A percentile compares a stretch with the other conserved stretches of the same genome.
phyloP scores from a whole-genome alignment of 2,888 invertebrate genomes.

The Pyrochroa serraticornis region DNA sequence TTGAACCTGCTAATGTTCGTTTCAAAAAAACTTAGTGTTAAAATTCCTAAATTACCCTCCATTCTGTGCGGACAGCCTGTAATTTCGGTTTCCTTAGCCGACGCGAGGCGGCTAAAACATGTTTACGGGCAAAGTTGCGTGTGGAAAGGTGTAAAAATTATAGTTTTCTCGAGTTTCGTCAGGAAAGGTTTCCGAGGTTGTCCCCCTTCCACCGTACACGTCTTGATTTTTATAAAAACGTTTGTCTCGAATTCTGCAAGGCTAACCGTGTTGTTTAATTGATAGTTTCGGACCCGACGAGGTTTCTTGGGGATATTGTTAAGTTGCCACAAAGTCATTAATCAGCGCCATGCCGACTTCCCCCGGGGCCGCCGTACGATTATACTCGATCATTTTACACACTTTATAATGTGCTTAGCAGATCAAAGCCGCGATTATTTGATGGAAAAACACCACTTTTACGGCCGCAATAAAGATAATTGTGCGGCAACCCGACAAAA shows the following conservation, averaged over 20 bases:
- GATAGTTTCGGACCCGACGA: conserved; percentile 42
- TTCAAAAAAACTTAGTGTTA: conserved; percentile 53
- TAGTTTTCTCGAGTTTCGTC: conserved; percentile 21
- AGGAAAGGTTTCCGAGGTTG: background rate
- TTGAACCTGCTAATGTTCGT: conserved; percentile 47
- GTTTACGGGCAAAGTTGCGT: conserved; percentile 47
- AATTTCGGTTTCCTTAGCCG: conserved; percentile 55
- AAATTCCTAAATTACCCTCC: conserved; percentile 56
- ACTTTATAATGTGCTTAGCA: conserved; percentile 24
- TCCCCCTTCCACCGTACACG: background rate
- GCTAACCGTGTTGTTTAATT: conserved; percentile 51
- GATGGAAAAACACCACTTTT: background rate
- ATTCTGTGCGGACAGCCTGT: conserved; percentile 55
- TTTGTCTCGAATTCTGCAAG: conserved; percentile 1
- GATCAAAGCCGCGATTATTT: conserved; percentile 15
- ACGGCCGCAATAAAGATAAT: too few relatives aligned
- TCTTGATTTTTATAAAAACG: too few relatives aligned
- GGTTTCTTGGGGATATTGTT: conserved; percentile 49
- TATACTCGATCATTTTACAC: conserved; percentile 47
- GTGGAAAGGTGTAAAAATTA: conserved; percentile 54
- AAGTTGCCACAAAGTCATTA: conserved; percentile 51
- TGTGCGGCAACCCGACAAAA: too few relatives aligned
- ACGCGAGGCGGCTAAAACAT: conserved; percentile 39
- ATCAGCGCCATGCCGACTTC: conserved; percentile 47
- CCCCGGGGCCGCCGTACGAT: conserved; percentile 40